Base-by-base conservation (phyloP, 2,888 invertebrate species). In the Caenorhabditis macrosperma region DNA sequence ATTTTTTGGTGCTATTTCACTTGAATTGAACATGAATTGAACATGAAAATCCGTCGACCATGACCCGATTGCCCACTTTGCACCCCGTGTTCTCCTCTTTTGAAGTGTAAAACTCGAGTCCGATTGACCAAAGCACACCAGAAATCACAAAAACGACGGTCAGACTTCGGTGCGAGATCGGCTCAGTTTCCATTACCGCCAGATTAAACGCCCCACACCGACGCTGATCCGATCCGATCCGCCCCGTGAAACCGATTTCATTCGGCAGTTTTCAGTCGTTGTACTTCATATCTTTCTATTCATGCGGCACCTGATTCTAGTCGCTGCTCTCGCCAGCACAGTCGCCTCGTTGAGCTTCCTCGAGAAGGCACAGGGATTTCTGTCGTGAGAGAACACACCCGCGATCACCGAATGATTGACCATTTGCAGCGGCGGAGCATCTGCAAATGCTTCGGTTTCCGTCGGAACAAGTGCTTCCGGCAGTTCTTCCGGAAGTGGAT, bases 141-240 rank as follows among this genome's bases (percentile, higher is more conserved):
- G 26, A 71, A 71, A 71, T 61, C 61, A 71, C 52, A 44, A 28
- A 41, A 57, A 50, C 28, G 9, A 2, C 12, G 38, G 52, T 26
- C 20, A 38, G 24, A 30, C 46, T 50, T 50, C 60, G 33, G 61
- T 41, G 28, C 48, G 20, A 60, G 28, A 38, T 38, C 33, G 44
- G 54, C 41, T 69, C 68, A 59, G 38, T 59, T 60, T 38, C 60
- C 22, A 38, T 69, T 46, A 50, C 52, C 50, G 52, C 3, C 46
- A 54, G 72, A 63, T 72, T 72, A 72, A 46, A 64, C 72, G 63
- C 63, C 72, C 72, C 63, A 24, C 30, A 64, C 63, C 63, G 57
- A 64, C 15, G 55, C 55, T 59, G 44, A 54, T 38, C 26, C 28
- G 46, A 35, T 55, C 44, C 63, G 5, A 60, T 55, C 66, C 63